Percentiles rank a stretch among this genome's conserved stretches.
Conservation (phyloP, 2,113 vertebrate species). For the Pelodiscus sinensis region DNA sequence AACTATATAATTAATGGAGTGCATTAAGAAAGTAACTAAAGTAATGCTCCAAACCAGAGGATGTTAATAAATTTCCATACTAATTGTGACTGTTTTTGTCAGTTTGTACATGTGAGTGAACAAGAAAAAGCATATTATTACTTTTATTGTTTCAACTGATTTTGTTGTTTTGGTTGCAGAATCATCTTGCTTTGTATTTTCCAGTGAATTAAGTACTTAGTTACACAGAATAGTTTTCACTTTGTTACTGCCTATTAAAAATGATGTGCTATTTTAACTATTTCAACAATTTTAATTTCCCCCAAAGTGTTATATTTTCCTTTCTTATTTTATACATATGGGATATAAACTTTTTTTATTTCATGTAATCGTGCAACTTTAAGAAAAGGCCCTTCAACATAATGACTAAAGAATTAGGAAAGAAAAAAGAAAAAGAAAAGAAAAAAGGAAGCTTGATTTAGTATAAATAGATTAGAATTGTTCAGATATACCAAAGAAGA, state of each 20-base stretch:
- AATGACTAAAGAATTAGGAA: conserved; percentile 3
- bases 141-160: not conserved
- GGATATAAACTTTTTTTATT: not conserved
- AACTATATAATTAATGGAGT: not conserved
- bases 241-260: not conserved
- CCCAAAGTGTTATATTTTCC: not conserved
- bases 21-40: not conserved
- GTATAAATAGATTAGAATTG: not conserved
- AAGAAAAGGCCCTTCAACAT: not conserved
- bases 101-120: not conserved
- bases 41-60: not conserved
- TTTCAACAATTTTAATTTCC: not conserved
- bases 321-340: not conserved
- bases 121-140: not conserved
- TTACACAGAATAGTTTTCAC: not conserved
- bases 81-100: not conserved
- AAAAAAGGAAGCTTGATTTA: not conserved
- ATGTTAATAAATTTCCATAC: not conserved
- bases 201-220: not conserved
- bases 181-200: not conserved
- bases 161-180: not conserved
- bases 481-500: not conserved
- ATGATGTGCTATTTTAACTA: not conserved
- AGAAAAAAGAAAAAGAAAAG: not conserved
- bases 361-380: not conserved